These are phyloP conservation scores for Pseudomyrmex dendroicus DNA, from an alignment of 1,140 invertebrate genomes.

Conservation along the genomic window DNA sequence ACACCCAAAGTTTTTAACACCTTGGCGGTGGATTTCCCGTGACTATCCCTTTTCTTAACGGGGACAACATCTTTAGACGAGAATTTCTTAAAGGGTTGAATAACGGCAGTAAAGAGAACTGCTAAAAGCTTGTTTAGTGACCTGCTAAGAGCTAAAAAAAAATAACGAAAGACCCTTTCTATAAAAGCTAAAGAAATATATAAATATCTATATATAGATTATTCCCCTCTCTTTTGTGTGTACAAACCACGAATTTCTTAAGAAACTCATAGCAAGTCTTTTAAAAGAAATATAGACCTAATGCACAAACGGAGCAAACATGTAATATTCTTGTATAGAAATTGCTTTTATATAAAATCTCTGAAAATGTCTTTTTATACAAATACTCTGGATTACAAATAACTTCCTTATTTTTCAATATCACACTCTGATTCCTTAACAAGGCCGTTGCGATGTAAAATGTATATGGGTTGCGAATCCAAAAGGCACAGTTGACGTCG, in stretches of 20 bases:
- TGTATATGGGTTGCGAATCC: not conserved
- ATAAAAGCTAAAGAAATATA: conserved; percentile 33
- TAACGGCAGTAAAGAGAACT: conserved; percentile 28
- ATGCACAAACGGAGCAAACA: not conserved
- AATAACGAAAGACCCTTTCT: not conserved
- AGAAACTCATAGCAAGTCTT: not conserved
- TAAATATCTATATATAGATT: not conserved
- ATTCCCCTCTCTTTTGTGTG: not conserved
- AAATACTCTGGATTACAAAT: no score
- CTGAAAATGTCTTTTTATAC: no score
- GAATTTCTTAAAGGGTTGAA: conserved; percentile 32
- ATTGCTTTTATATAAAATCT: no score
- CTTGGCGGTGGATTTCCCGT: conserved; percentile 21
- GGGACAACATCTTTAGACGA: not conserved
- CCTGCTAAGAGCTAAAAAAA: conserved; percentile 18
- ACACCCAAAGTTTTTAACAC: conserved; percentile 36
- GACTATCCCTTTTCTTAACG: conserved; percentile 39
- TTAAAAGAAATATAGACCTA: conserved; percentile 1
- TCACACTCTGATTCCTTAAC: not conserved
- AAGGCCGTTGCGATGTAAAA: not conserved
- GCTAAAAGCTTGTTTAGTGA: conserved; percentile 45
- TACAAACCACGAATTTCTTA: not conserved
- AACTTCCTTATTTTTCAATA: no score
- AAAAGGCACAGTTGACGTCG: not conserved
- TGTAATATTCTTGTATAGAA: not conserved